These are phyloP conservation scores for Trematocara macrostoma DNA, from an alignment of 2,113 vertebrate species.

Conservation along the genomic window DNA sequence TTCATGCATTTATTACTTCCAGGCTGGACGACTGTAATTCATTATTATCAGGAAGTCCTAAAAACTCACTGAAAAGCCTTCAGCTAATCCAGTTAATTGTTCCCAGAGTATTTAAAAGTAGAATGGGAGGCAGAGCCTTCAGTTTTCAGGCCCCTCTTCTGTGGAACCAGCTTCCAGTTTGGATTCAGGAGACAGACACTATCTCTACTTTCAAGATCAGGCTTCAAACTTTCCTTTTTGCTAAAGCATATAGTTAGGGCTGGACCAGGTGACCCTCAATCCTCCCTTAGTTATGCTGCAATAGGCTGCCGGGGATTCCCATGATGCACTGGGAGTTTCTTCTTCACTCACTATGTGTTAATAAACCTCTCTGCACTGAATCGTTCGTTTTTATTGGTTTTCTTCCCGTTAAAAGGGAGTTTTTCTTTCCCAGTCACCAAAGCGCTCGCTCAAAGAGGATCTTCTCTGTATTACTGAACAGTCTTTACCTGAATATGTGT, in stretches of 20 bases:
- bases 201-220: accelerated
- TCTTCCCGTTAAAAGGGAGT: neutral
- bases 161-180: neutral
- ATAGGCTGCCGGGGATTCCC: neutral
- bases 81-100: neutral
- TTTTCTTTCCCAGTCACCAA: neutral
- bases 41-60: too few relatives aligned
- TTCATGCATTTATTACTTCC: too few relatives aligned
- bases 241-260: neutral
- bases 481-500: neutral
- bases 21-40: too few relatives aligned
- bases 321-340: accelerated
- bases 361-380: neutral
- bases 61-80: too few relatives aligned
- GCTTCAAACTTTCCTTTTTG: neutral
- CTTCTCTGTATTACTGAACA: accelerated
- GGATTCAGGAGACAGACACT: neutral
- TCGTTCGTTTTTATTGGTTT: accelerated
- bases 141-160: neutral
- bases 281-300: neutral
- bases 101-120: neutral
- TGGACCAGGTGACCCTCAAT: neutral
- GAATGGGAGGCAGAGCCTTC: neutral
- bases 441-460: neutral
- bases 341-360: accelerated